These are phyloP conservation scores for Eurystomus glaucurus DNA, from an alignment of 2,797 vertebrate genomes.

Conservation along the genomic window DNA sequence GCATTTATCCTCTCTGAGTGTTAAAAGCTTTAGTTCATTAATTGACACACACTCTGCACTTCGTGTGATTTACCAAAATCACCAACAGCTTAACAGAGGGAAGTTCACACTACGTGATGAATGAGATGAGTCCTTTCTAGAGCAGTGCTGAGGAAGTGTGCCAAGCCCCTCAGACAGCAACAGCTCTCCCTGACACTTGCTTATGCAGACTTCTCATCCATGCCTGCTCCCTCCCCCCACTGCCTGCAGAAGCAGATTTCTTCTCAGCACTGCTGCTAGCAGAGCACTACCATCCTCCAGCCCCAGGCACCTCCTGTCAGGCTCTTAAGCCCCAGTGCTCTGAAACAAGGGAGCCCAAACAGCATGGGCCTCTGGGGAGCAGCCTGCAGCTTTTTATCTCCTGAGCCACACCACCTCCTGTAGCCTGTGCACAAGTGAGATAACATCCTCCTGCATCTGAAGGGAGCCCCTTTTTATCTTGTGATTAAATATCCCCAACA, in stretches of 20 bases:
- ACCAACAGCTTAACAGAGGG: not conserved
- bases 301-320: slow-evolving; percentile 15
- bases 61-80: slow-evolving; percentile 48
- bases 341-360: slow-evolving; percentile 47
- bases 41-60: slow-evolving; percentile 39
- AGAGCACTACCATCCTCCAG: slow-evolving; percentile 26
- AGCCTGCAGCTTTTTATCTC: slow-evolving; percentile 80
- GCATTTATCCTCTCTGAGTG: not conserved
- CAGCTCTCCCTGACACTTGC: not conserved
- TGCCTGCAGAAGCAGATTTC: not conserved
- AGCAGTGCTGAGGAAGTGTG: not conserved
- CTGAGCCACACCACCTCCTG: slow-evolving; percentile 61
- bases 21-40: slow-evolving; percentile 44
- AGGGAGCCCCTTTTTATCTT: slow-evolving; percentile 65
- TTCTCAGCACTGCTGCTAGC: not conserved
- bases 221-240: not conserved
- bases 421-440: slow-evolving; percentile 76
- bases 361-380: slow-evolving; percentile 2
- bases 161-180: not conserved
- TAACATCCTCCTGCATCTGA: slow-evolving; percentile 69
- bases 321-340: slow-evolving; percentile 39
- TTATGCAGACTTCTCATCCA: not conserved
- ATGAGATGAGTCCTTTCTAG: not conserved
- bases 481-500: slow-evolving; percentile 67
- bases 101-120: not conserved